Conservation (phyloP, 2,888 invertebrate species). For the Pristionchus japonicus region DNA sequence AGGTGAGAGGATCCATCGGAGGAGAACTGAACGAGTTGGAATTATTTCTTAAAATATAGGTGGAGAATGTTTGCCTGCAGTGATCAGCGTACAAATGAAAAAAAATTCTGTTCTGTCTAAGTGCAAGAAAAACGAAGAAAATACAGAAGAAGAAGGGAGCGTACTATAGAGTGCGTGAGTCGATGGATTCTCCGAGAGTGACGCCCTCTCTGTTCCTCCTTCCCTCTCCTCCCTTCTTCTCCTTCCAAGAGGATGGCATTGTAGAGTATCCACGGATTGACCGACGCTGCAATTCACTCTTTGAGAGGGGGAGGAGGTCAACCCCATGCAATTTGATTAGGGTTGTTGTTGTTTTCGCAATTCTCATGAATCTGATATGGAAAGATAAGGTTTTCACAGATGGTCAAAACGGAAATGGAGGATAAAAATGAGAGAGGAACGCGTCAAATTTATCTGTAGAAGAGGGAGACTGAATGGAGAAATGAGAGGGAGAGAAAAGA, state of each 20-base stretch:
- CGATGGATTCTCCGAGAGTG: slow-evolving; percentile 19
- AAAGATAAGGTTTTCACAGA: neutral
- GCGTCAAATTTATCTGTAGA: neutral
- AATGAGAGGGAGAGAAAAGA: slow-evolving; percentile 24
- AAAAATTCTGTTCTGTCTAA: too few relatives aligned
- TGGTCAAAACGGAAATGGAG: neutral
- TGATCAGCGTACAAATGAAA: neutral
- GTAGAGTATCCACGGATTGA: slow-evolving; percentile 21
- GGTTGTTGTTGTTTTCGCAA: neutral
- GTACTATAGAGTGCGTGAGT: neutral
- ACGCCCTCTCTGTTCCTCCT: neutral
- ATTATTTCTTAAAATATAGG: neutral
- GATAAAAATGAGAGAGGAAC: slow-evolving; percentile 13
- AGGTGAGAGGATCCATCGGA: neutral
- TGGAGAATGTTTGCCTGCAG: neutral
- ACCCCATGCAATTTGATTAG: neutral
- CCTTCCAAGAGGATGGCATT: slow-evolving; percentile 14
- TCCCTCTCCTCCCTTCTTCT: neutral
- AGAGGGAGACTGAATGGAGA: neutral
- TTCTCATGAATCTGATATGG: neutral
- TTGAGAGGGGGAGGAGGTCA: neutral
- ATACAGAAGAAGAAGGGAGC: too few relatives aligned
- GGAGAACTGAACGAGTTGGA: neutral
- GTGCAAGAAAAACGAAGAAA: too few relatives aligned
- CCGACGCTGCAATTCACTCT: neutral